phyloP scores from a whole-genome alignment of 1,140 invertebrate genomes.

The Listronotus bonariensis region DNA sequence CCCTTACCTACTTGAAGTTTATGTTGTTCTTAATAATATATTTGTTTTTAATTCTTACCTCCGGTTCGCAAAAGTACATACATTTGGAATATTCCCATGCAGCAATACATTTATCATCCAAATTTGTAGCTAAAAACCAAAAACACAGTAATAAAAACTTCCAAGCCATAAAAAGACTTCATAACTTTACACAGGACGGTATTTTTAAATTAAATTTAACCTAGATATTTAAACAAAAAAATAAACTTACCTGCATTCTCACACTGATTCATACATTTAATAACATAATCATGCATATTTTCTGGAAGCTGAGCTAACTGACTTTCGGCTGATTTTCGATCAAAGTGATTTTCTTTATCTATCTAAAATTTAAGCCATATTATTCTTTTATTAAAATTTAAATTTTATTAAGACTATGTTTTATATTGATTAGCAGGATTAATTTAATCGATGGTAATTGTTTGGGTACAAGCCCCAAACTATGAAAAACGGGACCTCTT shows the following conservation, averaged over 20 bases:
- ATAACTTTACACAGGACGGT: not conserved
- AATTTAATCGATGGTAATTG: no score
- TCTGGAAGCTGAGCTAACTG: constrained; percentile 28
- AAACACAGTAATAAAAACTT: constrained; percentile 1
- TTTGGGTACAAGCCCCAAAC: no score
- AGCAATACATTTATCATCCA: constrained; percentile 42
- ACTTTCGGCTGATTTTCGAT: constrained; percentile 18
- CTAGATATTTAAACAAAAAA: no score
- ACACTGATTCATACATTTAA: constrained; percentile 30
- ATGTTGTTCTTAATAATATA: no score
- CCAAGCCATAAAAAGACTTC: not conserved
- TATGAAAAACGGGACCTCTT: no score
- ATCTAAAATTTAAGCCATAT: constrained; percentile 30
- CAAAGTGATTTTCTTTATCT: constrained; percentile 36
- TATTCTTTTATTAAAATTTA: not conserved
- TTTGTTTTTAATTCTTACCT: constrained; percentile 21
- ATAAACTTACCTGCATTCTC: constrained; percentile 31
- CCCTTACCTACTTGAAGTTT: no score
- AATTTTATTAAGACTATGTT: no score
- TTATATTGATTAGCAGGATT: no score
- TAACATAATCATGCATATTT: constrained; percentile 11
- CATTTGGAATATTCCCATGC: constrained; percentile 45
- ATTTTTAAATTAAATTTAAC: constrained; percentile 7
- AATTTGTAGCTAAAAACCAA: constrained; percentile 30
- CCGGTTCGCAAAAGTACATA: constrained; percentile 43